phyloP scores from a whole-genome alignment of 2,113 vertebrate genomes.

The Shinisaurus crocodilurus region DNA sequence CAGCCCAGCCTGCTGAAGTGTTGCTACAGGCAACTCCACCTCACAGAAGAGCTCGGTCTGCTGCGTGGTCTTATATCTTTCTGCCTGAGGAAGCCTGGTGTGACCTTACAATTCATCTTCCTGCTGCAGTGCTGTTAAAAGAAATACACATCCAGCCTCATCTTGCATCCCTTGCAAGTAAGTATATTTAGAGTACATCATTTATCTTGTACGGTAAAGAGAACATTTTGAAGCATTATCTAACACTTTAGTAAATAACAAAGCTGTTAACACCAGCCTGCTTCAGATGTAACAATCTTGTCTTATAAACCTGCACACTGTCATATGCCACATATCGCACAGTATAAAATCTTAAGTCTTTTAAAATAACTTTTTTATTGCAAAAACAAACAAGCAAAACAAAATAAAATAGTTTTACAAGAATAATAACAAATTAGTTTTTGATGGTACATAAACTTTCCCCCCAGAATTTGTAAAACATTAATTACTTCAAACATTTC shows the following conservation, averaged over 20 bases:
- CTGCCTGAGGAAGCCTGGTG: conserved; percentile 99
- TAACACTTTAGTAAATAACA: not conserved
- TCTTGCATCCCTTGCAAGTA: conserved; percentile 96
- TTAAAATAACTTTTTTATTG: not conserved
- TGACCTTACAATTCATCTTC: conserved; percentile 97
- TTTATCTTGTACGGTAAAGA: not conserved
- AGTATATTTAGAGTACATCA: conserved; percentile 61
- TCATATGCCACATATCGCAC: too few species aligned
- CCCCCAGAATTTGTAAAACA: too few species aligned
- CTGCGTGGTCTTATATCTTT: conserved; percentile 98
- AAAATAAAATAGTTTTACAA: too few species aligned
- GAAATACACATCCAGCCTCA: conserved; percentile 99
- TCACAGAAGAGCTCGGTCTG: conserved; percentile 93
- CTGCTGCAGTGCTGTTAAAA: conserved; percentile 94
- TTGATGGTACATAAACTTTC: too few species aligned
- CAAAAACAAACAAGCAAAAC: too few species aligned
- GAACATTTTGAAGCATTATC: not conserved
- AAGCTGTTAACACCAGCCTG: not conserved
- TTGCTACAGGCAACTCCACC: conserved; percentile 96
- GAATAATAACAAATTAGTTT: too few species aligned
- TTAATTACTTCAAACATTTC: too few species aligned
- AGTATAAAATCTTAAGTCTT: not conserved
- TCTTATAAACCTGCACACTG: not conserved
- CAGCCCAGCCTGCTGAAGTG: conserved; percentile 97
- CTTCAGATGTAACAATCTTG: not conserved